Conservation (phyloP, 1,140 invertebrate species). For the Bombus waltoni region DNA sequence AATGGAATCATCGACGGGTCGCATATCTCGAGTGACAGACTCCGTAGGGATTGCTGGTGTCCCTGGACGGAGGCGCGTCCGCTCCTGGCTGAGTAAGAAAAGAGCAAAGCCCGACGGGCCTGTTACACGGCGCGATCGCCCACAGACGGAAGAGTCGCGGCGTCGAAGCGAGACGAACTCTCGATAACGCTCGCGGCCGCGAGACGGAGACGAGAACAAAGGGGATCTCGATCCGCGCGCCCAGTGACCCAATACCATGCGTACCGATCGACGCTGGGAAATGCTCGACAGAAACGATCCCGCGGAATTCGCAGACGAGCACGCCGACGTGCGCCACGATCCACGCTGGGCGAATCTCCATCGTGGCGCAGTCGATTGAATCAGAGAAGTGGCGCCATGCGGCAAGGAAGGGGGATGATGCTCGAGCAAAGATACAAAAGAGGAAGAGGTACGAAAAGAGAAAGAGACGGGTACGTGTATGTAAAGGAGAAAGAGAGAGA, state of each 20-base stretch:
- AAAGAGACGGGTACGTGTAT: neutral
- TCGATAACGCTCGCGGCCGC: neutral
- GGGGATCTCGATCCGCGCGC: conserved; percentile 34
- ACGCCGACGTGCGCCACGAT: conserved; percentile 54
- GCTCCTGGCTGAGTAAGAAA: neutral
- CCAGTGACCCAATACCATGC: conserved; percentile 63
- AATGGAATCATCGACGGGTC: neutral
- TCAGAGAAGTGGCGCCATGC: conserved; percentile 77
- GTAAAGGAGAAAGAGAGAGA: too few species aligned
- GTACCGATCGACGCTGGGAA: conserved; percentile 65
- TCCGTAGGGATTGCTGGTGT: neutral
- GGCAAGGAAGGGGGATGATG: conserved; percentile 34
- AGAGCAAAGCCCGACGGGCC: neutral
- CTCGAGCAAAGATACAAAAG: neutral
- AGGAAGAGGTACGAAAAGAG: conserved; percentile 2
- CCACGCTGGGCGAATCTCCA: conserved; percentile 41
- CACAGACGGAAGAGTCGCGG: conserved; percentile 31
- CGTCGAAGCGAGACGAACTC: neutral
- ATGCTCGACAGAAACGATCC: conserved; percentile 65
- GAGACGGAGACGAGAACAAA: conserved; percentile 58
- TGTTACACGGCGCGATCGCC: conserved; percentile 30
- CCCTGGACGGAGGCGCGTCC: neutral
- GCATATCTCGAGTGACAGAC: neutral
- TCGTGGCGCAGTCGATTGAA: conserved; percentile 72
- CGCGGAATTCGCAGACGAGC: conserved; percentile 70